phyloP scores from a whole-genome alignment of 2,888 invertebrate genomes.

The Nomada fucata region DNA sequence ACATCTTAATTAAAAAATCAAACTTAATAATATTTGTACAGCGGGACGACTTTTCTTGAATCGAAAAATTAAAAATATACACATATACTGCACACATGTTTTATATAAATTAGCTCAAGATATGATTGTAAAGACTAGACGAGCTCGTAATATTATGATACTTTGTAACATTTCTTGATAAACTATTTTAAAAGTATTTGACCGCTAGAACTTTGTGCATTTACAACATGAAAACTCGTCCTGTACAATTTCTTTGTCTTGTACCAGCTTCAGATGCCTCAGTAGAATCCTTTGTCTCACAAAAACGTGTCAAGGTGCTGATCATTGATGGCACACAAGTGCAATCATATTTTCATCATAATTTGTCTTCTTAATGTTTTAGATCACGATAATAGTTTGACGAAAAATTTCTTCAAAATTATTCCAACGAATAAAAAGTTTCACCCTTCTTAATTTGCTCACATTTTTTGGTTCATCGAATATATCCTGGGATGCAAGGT shows the following conservation, averaged over 20 bases:
- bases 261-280: background rate
- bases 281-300: slow-evolving; percentile 28
- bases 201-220: background rate
- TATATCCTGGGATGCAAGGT: background rate
- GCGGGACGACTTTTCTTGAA: background rate
- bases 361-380: background rate
- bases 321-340: background rate
- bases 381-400: background rate
- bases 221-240: slow-evolving; percentile 3
- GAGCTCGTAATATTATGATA: background rate
- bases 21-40: background rate
- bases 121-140: background rate
- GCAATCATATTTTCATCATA: background rate
- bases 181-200: slow-evolving; percentile 10
- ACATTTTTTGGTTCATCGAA: too few relatives aligned
- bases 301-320: background rate
- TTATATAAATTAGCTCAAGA: slow-evolving; percentile 7
- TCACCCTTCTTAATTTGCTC: background rate
- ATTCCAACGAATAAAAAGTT: background rate
- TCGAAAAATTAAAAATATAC: background rate
- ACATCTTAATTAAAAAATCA: background rate
- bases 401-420: background rate
- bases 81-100: slow-evolving; percentile 35
- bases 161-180: slow-evolving; percentile 21
- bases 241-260: slow-evolving; percentile 31